Base-by-base conservation (phyloP, 1,140 invertebrate species). In the Pinna nobilis region DNA sequence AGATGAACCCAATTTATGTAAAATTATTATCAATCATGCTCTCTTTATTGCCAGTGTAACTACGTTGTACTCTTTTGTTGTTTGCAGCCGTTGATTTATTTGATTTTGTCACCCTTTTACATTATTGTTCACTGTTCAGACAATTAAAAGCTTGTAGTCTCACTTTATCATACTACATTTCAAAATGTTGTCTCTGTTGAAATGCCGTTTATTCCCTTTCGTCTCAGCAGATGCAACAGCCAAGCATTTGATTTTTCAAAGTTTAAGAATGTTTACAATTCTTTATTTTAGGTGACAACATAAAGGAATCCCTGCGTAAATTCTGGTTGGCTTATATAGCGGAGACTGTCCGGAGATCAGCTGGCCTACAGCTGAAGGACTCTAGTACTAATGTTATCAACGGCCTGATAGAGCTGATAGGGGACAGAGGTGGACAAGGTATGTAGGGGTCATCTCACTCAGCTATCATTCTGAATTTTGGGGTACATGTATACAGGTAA, bases 271-370 rank as follows among this genome's bases (percentile, higher is more conserved):
- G 20, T 59, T 33, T 6, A 59, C 30, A 13, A 57, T 59, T 13
- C 20, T 18, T 59, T 57, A 15, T 32, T 25, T 23, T 23, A 18
- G 1, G 37, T 15, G 37, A n/a, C 33, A 33, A 59, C 23, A 33
- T 30, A 33, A 20, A 59, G 23, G 55, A 59, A 20, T 6, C 18
- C 28, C 32, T 59, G 32, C 33, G 30, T 18, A 59, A 59, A 59
- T 59, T 59, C 55, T 59, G 55, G 55, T 33, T 59, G 33, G 55
- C 55, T n/a, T n/a, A 35, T 30, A 33, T 59, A 35, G 37, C 55
- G 37, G 55, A 59, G 28, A 35, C 30, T 33, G 23, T 32, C 7
- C 15, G 55, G 55, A 59, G 55, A 59, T 30, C 4, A 15, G 55
- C 32, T 0, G 33, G 30, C 15, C 5, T 30, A 35, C 6, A 15